phyloP scores from a whole-genome alignment of 2,888 invertebrate species.

The Halictus ligatus region DNA sequence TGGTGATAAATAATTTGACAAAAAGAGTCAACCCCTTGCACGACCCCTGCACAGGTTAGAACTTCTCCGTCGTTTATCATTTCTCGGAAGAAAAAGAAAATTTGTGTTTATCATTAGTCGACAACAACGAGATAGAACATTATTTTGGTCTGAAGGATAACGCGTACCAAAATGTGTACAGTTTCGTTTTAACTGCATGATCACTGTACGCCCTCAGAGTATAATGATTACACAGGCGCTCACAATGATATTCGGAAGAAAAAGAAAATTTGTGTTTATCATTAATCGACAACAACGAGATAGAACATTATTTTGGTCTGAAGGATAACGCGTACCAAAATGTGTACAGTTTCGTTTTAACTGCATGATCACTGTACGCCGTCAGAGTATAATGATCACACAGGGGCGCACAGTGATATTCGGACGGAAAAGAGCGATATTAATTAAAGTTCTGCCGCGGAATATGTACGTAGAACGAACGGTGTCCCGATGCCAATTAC shows the following conservation, averaged over 20 bases:
- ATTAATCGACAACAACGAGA: no score
- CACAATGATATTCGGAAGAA: background rate
- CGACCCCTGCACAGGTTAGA: no score
- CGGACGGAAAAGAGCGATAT: background rate
- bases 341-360: no score
- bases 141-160: no score
- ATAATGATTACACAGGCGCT: background rate
- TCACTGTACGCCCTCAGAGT: background rate
- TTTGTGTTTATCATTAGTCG: no score
- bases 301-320: no score
- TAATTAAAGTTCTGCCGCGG: conserved; percentile 6
- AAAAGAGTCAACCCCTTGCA: background rate
- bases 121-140: no score
- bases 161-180: no score
- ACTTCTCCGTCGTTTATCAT: background rate
- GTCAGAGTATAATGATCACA: background rate
- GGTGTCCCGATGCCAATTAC: conserved; percentile 10
- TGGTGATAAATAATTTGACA: background rate
- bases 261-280: no score
- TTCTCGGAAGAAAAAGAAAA: background rate
- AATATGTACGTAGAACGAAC: background rate
- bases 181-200: no score
- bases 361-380: background rate
- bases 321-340: no score
- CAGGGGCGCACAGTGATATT: background rate